Percentiles rank a stretch among this genome's conserved stretches.
These are phyloP conservation scores for Atta colombica DNA, from an alignment of 1,140 invertebrate genomes.

Conservation along the genomic window DNA sequence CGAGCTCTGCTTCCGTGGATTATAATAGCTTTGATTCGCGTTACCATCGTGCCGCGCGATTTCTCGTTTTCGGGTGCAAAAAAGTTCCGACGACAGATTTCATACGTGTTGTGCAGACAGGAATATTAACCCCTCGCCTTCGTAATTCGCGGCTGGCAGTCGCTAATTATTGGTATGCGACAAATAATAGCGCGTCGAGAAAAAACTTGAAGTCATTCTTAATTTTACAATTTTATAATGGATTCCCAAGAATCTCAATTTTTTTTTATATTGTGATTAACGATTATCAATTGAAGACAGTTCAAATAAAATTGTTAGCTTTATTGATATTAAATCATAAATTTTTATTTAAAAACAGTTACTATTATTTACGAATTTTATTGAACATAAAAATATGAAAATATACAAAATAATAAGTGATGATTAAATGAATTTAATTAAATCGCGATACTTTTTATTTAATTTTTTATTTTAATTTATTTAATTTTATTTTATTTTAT, in stretches of 20 bases:
- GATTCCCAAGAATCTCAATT: not conserved
- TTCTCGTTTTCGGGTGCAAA: constrained; percentile 2
- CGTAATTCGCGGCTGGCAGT: constrained; percentile 25
- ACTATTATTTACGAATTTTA: not conserved
- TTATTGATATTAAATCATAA: not conserved
- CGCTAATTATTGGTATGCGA: constrained; percentile 27
- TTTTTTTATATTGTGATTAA: not conserved
- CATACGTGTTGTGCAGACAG: constrained; percentile 22
- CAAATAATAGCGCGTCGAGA: not conserved
- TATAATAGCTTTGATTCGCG: constrained; percentile 64
- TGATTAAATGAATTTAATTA: not conserved
- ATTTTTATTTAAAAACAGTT: not conserved
- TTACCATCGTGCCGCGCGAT: not conserved
- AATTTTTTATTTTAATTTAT: not conserved
- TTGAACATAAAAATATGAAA: not conserved
- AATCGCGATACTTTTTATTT: not conserved
- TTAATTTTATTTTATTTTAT: too few species aligned
- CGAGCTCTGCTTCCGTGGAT: constrained; percentile 21
- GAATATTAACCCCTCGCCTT: constrained; percentile 41
- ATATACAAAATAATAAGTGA: not conserved
- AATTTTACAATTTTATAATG: not conserved
- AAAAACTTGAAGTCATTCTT: constrained; percentile 1
- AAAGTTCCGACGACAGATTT: constrained; percentile 56
- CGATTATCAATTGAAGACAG: not conserved
- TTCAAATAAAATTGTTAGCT: not conserved